Percentiles rank a stretch among this genome's conserved stretches.
Conservation (phyloP, 2,888 invertebrate genomes). For the Artemia sinica region DNA sequence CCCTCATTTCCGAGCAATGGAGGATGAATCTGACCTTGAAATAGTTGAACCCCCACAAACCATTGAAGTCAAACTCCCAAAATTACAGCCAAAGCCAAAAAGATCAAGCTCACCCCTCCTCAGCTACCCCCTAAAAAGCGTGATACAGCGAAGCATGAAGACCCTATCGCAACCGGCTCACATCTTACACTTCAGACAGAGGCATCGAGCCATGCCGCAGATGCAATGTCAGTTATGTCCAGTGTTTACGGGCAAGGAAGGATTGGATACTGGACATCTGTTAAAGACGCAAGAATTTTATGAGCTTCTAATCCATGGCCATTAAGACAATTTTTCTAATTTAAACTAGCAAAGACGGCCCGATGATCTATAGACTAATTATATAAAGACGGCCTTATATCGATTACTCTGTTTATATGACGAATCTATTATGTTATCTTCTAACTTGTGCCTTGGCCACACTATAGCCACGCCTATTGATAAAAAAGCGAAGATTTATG, state of each 20-base stretch:
- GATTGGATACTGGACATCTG: slow-evolving; percentile 7
- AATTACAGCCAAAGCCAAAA: slow-evolving; percentile 5
- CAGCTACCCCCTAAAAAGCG: slow-evolving; percentile 18
- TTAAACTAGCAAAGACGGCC: too few species aligned
- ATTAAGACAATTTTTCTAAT: too few species aligned
- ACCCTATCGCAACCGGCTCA: slow-evolving; percentile 18
- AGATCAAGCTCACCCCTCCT: slow-evolving; percentile 14
- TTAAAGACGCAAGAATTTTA: slow-evolving; percentile 13
- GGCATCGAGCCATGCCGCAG: slow-evolving; percentile 3
- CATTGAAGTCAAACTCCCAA: background rate
- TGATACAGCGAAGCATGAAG: background rate
- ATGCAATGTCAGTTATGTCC: slow-evolving; percentile 5
- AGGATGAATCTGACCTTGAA: background rate
- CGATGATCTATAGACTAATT: too few species aligned
- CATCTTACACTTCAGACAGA: slow-evolving; percentile 20
- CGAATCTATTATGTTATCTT: too few species aligned
- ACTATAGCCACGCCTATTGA: too few species aligned
- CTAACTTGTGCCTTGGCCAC: too few species aligned
- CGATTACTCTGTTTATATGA: too few species aligned
- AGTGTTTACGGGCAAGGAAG: slow-evolving; percentile 7
- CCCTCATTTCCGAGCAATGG: slow-evolving; percentile 17
- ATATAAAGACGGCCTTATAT: too few species aligned
- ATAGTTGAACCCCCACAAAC: background rate
- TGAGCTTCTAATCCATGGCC: background rate
- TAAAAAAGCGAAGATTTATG: too few species aligned